phyloP scores from a whole-genome alignment of 2,797 vertebrate species.

The Halcyon smyrnensis region DNA sequence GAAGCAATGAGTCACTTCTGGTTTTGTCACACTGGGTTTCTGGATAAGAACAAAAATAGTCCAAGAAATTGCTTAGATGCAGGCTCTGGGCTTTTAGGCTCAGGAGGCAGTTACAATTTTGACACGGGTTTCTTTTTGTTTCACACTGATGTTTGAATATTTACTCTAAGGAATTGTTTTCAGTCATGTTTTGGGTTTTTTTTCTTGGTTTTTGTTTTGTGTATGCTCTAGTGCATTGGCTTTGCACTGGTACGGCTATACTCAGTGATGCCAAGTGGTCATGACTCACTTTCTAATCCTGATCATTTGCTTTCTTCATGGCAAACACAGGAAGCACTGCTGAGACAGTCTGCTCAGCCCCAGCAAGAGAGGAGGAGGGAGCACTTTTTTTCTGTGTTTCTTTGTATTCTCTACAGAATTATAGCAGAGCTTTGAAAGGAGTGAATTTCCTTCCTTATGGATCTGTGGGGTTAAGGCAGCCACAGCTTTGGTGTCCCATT shows the following conservation, averaged over 20 bases:
- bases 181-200: not conserved
- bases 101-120: not conserved
- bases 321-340: constrained; percentile 27
- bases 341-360: constrained; percentile 62
- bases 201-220: not conserved
- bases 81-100: not conserved
- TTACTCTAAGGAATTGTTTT: not conserved
- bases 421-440: not conserved
- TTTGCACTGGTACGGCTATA: not conserved
- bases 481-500: not conserved
- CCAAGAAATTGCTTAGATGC: not conserved
- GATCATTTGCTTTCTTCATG: constrained; percentile 20
- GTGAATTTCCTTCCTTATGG: not conserved
- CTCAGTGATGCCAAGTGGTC: not conserved
- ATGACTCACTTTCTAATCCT: constrained; percentile 47
- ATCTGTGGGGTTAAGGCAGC: not conserved
- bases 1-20: not conserved
- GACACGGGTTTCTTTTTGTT: not conserved
- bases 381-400: not conserved
- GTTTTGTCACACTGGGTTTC: not conserved
- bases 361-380: constrained; percentile 1
- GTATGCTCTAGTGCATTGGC: not conserved
- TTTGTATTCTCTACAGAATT: not conserved
- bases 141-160: not conserved
- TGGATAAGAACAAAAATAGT: not conserved